Percentiles rank a stretch among this genome's conserved stretches.
Conservation (phyloP, 2,797 vertebrate genomes). For the Peromyscus attwateri region DNA sequence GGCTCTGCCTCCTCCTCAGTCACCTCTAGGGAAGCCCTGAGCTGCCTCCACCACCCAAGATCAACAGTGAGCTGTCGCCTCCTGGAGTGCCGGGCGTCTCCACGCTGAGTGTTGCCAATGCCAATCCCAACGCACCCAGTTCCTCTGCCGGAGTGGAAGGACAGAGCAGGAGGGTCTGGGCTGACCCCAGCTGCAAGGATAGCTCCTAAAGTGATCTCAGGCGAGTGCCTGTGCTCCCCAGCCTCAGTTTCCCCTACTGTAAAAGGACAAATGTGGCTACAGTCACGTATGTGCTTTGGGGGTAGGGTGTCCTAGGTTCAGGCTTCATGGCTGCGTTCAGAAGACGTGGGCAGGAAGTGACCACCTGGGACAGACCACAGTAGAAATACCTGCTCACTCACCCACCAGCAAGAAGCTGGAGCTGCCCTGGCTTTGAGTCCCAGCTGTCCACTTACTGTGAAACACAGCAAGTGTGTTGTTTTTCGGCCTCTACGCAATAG, state of each 20-base stretch:
- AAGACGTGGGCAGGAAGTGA: background rate
- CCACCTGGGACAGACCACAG: background rate
- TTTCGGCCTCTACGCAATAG: background rate
- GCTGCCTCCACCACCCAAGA: background rate
- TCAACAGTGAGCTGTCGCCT: constrained; percentile 5
- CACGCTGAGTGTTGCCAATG: background rate
- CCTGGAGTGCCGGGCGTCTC: constrained; percentile 33
- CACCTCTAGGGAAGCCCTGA: background rate
- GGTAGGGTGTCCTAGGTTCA: background rate
- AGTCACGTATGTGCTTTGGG: too few relatives aligned
- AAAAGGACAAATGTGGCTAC: background rate
- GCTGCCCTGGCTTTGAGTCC: background rate
- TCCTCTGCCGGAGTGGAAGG: too few relatives aligned
- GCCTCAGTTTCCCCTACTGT: background rate
- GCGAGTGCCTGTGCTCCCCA: background rate
- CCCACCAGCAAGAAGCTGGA: background rate
- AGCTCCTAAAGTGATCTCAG: background rate
- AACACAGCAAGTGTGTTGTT: background rate
- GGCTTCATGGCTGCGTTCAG: background rate
- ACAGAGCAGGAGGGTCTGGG: background rate
- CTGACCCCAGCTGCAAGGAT: background rate
- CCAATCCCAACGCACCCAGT: background rate
- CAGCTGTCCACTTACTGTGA: background rate
- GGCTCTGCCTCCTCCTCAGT: background rate
- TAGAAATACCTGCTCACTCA: background rate